phyloP scores from a whole-genome alignment of 2,113 vertebrate genomes.

The Nannospalax galili region DNA sequence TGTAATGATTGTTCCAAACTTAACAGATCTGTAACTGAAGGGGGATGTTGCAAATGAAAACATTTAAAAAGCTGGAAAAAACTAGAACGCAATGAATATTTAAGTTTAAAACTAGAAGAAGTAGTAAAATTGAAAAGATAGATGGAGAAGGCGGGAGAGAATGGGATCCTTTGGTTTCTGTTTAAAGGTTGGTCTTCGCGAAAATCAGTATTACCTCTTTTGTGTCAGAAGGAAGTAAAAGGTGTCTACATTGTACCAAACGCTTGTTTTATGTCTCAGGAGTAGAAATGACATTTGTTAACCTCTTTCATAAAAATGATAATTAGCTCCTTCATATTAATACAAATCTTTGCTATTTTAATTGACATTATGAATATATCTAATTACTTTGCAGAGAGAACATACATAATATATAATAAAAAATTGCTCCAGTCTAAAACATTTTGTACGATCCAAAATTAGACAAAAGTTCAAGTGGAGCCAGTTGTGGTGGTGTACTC shows the following conservation, averaged over 20 bases:
- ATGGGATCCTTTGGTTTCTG: background rate
- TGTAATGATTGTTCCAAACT: background rate
- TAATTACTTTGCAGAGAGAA: constrained; percentile 1
- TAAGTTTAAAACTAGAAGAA: background rate
- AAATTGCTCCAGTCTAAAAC: background rate
- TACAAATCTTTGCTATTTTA: background rate
- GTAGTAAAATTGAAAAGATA: background rate
- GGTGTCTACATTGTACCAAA: background rate
- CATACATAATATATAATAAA: background rate
- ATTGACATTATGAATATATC: background rate
- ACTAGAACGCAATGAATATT: background rate
- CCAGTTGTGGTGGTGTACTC: too few species aligned
- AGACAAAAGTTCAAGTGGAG: background rate
- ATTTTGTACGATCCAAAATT: background rate
- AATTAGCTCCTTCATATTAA: background rate
- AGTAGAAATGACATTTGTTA: constrained; percentile 11
- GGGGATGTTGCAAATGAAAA: background rate
- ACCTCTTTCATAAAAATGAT: background rate
- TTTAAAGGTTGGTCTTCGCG: background rate
- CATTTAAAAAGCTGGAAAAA: background rate
- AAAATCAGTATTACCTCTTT: background rate
- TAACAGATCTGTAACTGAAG: background rate
- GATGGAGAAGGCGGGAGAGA: background rate
- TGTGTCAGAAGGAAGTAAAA: background rate
- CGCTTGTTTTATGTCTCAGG: background rate